Percentiles rank a stretch among this genome's conserved stretches.
These are phyloP conservation scores for Mustela nigripes DNA, from an alignment of 2,113 vertebrate genomes.

Conservation along the genomic window DNA sequence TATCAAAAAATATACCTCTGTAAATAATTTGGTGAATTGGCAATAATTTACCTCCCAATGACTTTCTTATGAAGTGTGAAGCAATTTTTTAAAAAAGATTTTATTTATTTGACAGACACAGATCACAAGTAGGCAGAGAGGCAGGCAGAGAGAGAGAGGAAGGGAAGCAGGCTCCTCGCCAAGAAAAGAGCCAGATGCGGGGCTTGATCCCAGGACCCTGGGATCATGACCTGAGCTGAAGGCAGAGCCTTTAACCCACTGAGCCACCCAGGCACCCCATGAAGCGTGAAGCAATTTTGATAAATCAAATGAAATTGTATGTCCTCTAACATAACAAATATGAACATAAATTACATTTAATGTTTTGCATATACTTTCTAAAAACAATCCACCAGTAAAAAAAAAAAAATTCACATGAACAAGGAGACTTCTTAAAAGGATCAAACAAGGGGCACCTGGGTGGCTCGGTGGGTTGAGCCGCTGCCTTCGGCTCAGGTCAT, in stretches of 20 bases:
- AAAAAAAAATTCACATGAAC: neutral
- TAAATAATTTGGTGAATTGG: neutral
- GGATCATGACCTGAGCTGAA: no score
- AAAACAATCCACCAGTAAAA: constrained; percentile 40
- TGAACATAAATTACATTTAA: constrained; percentile 41
- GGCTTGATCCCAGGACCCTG: no score
- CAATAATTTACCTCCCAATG: neutral
- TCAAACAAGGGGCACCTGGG: neutral
- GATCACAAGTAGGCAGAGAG: no score
- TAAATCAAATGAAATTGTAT: constrained; percentile 12
- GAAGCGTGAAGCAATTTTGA: neutral
- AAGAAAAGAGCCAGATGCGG: no score
- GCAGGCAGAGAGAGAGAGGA: no score
- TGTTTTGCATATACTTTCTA: neutral
- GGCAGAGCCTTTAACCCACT: no score
- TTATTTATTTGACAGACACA: no score
- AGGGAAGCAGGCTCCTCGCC: no score
- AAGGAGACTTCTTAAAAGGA: neutral
- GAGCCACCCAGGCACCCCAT: no score
- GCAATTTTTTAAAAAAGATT: neutral
- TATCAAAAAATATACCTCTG: neutral
- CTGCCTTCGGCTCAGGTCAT: no score
- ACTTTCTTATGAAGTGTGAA: constrained; percentile 13
- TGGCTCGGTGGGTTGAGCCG: no score
- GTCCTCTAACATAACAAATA: constrained; percentile 14